phyloP scores from a whole-genome alignment of 1,140 invertebrate genomes.

The Philotrypesis tridentata region DNA sequence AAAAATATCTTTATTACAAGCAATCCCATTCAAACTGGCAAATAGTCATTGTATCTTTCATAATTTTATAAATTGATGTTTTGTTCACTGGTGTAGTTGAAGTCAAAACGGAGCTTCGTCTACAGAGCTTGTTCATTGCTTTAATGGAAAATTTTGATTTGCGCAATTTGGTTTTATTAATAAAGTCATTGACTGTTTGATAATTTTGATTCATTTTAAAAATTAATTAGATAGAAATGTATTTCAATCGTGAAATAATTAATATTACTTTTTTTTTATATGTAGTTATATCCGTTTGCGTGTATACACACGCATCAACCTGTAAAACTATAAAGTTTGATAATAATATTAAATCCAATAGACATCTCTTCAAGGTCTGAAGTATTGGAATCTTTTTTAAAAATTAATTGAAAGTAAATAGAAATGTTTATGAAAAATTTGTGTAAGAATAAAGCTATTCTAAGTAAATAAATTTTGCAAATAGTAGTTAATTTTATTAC shows the following conservation, averaged over 20 bases:
- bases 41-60: background rate
- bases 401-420: constrained; percentile 4
- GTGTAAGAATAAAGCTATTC: constrained; percentile 30
- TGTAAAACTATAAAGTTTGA: background rate
- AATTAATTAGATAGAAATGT: background rate
- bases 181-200: background rate
- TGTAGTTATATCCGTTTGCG: constrained; percentile 46
- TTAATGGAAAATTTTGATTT: background rate
- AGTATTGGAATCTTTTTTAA: background rate
- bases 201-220: background rate
- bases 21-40: constrained; percentile 6
- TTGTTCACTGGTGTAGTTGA: background rate
- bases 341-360: background rate
- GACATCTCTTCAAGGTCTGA: background rate
- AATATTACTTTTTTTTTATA: constrained; percentile 21
- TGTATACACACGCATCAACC: constrained; percentile 42
- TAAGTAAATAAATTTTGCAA: constrained; percentile 38
- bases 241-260: background rate
- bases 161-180: background rate
- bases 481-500: constrained; percentile 42
- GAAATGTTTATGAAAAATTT: constrained; percentile 22
- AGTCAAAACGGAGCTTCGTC: background rate
- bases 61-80: background rate
- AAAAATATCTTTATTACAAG: background rate
- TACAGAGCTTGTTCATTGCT: background rate